These are phyloP conservation scores for Paedocypris sp. DNA, from an alignment of 2,113 vertebrate species.

Conservation along the genomic window DNA sequence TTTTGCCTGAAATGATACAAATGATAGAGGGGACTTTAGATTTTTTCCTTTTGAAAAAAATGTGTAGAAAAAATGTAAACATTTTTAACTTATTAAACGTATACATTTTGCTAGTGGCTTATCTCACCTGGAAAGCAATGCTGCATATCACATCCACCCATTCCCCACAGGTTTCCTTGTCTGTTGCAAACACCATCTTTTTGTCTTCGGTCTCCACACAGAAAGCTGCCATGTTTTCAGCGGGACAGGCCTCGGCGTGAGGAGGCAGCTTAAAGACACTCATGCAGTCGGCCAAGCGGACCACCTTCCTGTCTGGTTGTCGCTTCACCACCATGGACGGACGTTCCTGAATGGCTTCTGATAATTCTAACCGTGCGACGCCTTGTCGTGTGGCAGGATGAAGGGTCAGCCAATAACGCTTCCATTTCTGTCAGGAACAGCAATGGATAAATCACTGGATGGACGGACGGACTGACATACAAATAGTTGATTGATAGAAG, in stretches of 20 bases:
- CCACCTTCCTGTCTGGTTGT: constrained; percentile 53
- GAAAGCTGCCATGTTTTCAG: constrained; percentile 72
- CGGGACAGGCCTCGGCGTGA: constrained; percentile 67
- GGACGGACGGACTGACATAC: no score
- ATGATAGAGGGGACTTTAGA: no score
- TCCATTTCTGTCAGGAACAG: constrained; percentile 75
- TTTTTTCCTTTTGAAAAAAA: no score
- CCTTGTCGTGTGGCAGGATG: constrained; percentile 68
- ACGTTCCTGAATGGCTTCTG: constrained; percentile 53
- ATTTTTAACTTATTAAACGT: no score
- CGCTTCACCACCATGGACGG: constrained; percentile 67
- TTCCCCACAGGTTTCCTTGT: constrained; percentile 60
- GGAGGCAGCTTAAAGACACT: constrained; percentile 65
- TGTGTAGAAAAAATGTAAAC: no score
- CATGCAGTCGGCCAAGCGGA: constrained; percentile 73
- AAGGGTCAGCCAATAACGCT: constrained; percentile 72
- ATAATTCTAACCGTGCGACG: constrained; percentile 79
- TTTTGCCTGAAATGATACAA: no score
- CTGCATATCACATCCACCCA: constrained; percentile 78
- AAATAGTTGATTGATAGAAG: no score
- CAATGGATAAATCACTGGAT: no score
- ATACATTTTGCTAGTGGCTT: no score
- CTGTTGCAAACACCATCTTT: constrained; percentile 70
- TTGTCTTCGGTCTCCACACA: constrained; percentile 74
- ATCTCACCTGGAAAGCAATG: constrained; percentile 76